Evolutionary conservation across 2,113 vertebrate species (phyloP).

Genomic region (Epinephelus cyanopodus): DNA sequence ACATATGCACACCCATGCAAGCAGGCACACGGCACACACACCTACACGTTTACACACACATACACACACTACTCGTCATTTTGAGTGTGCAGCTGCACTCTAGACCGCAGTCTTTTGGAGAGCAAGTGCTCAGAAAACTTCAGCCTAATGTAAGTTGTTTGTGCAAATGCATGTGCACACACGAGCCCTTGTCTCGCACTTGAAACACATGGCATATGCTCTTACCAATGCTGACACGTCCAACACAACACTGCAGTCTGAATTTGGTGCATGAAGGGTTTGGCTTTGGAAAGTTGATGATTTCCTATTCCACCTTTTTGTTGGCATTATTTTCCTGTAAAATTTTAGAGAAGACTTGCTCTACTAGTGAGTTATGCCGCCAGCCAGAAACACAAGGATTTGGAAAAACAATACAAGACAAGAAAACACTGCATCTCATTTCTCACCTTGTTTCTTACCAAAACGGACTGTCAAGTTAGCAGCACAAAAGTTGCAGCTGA

Average conservation of each 20-base stretch:
- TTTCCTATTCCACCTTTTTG: conserved; percentile 8
- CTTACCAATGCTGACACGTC: conserved; percentile 3
- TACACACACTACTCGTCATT: conserved; percentile 12
- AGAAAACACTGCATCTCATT: background rate
- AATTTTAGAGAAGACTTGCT: background rate
- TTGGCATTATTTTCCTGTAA: background rate
- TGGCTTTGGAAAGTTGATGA: conserved; percentile 1
- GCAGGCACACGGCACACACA: conserved; percentile 8
- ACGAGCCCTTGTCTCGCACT: background rate
- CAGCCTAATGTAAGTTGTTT: conserved; percentile 21
- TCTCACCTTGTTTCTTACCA: conserved; percentile 16
- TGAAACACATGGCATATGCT: conserved; percentile 2
- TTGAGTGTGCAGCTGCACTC: conserved; percentile 42
- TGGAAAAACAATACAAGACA: background rate
- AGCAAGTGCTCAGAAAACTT: conserved; percentile 28
- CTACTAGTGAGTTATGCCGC: background rate
- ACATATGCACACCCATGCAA: conserved; percentile 43
- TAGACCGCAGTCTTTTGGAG: conserved; percentile 1
- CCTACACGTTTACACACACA: background rate
- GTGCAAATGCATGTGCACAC: background rate
- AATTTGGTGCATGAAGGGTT: background rate
- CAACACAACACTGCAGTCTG: background rate
- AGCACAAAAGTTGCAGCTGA: background rate
- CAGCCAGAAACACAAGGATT: background rate
- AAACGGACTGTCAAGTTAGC: conserved; percentile 2